These are phyloP conservation scores for Amphipoea oculea DNA, from an alignment of 2,888 invertebrate species.

Conservation along the genomic window DNA sequence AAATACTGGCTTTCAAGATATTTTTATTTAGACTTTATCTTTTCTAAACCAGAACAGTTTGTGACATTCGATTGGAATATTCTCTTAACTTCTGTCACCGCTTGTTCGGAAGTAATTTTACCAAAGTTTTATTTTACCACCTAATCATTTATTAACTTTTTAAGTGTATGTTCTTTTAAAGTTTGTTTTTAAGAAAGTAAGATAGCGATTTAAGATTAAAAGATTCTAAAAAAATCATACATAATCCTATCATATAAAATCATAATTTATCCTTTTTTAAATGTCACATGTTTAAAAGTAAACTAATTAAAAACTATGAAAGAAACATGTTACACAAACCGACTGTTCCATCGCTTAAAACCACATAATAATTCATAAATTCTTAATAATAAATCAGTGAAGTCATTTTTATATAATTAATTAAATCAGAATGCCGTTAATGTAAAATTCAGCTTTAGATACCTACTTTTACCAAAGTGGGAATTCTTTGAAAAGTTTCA, in stretches of 20 bases:
- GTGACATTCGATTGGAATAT: neutral
- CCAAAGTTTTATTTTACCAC: neutral
- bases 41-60: constrained; percentile 9
- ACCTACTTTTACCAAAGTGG: neutral
- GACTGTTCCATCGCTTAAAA: neutral
- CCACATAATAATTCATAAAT: neutral
- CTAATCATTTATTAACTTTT: neutral
- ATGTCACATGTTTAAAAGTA: neutral
- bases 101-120: neutral
- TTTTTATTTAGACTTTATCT: constrained; percentile 14
- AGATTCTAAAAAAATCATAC: neutral
- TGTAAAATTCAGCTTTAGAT: neutral
- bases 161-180: too few species aligned
- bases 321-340: neutral
- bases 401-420: neutral
- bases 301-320: neutral
- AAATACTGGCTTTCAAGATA: constrained; percentile 14
- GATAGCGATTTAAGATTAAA: too few species aligned
- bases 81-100: neutral
- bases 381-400: neutral
- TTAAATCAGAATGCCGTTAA: constrained; percentile 1
- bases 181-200: neutral
- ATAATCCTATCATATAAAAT: constrained; percentile 19
- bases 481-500: neutral
- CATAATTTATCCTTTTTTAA: constrained; percentile 5